Evolutionary conservation across 1,140 invertebrate species (phyloP).

Genomic region (Drosophila guanche): DNA sequence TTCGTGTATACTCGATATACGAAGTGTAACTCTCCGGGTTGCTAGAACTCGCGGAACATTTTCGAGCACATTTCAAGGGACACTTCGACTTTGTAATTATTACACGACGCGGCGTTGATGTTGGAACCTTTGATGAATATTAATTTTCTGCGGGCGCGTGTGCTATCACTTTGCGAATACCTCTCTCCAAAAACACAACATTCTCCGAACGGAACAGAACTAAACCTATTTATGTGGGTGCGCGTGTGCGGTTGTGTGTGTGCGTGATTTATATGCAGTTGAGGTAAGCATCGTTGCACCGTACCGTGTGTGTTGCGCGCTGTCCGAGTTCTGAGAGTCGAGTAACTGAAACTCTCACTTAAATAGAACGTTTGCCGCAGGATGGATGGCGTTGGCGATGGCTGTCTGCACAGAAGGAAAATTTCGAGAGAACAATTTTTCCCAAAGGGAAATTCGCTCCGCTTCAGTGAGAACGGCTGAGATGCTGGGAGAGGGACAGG

Average conservation of each 20-base stretch:
- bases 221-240: constrained; percentile 19
- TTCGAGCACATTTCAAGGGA: constrained; percentile 34
- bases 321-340: constrained; percentile 72
- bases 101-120: constrained; percentile 30
- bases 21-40: too few relatives aligned
- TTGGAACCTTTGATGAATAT: constrained; percentile 64
- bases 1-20: constrained; percentile 3
- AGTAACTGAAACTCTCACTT: constrained; percentile 78
- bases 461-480: constrained; percentile 5
- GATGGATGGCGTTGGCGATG: constrained; percentile 12
- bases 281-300: constrained; percentile 26
- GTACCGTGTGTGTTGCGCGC: constrained; percentile 52
- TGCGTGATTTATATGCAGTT: constrained; percentile 10
- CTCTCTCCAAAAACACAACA: too few relatives aligned
- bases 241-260: constrained; percentile 18
- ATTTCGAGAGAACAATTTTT: background rate
- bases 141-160: constrained; percentile 45
- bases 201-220: too few relatives aligned
- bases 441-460: constrained; percentile 54
- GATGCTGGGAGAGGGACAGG: constrained; percentile 32
- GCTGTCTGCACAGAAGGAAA: constrained; percentile 36
- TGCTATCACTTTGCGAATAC: constrained; percentile 53
- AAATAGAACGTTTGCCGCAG: constrained; percentile 55
- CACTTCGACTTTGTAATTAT: constrained; percentile 21
- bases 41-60: constrained; percentile 39